Evolutionary conservation across 92 coral and sea anemone genomes (phyloP).

Genomic region (Heliopora coerulea): DNA sequence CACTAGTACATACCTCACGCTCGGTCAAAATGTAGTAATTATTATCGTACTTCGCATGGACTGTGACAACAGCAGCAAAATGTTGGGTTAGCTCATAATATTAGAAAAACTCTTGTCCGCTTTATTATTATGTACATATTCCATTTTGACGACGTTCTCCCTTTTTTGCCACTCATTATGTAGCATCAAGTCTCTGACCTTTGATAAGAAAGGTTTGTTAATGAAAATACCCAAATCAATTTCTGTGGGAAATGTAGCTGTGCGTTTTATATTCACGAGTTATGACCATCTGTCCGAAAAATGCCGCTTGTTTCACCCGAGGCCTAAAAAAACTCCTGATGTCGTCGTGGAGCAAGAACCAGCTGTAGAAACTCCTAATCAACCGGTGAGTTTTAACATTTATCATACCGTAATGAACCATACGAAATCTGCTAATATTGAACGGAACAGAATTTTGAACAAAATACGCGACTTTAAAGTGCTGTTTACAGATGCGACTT

Average conservation of each 20-base stretch:
- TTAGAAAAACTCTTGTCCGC: background rate
- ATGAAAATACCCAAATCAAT: slow-evolving; percentile 77
- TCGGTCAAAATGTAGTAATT: no score
- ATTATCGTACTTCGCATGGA: no score
- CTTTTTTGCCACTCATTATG: background rate
- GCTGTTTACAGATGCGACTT: no score
- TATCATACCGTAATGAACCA: no score
- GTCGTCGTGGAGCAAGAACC: slow-evolving; percentile 59
- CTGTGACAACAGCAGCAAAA: no score
- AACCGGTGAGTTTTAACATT: slow-evolving; percentile 46
- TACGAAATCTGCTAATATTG: no score
- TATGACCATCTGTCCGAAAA: slow-evolving; percentile 87
- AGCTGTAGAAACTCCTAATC: slow-evolving; percentile 54
- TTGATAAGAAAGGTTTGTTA: slow-evolving; percentile 68
- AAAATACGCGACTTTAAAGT: no score
- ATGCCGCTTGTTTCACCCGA: slow-evolving; percentile 78
- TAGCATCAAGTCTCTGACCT: slow-evolving; percentile 79
- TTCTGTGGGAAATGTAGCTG: slow-evolving; percentile 77
- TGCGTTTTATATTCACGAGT: slow-evolving; percentile 69
- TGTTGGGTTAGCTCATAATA: no score
- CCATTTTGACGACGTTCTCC: background rate
- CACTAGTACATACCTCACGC: no score
- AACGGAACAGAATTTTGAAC: no score
- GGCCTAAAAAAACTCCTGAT: slow-evolving; percentile 54
- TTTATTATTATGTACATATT: background rate